Evolutionary conservation across 2,888 invertebrate genomes (phyloP), one percentile per base, ranked within the genome.

Genomic region (Hermaeophaga mercurialis): DNA sequence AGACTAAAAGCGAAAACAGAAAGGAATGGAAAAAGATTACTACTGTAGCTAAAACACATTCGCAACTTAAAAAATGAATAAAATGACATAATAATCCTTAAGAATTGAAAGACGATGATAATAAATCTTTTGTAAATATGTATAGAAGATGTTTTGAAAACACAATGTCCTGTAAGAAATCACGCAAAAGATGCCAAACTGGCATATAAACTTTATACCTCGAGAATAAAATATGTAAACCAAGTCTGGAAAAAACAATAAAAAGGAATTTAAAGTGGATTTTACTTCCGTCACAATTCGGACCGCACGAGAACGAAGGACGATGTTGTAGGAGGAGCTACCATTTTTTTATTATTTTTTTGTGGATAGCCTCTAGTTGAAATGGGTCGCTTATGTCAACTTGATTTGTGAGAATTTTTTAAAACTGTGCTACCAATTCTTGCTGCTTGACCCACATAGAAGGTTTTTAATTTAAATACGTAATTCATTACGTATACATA

Each of bases 221-320:
- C 17, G 54, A 54, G 46, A 53, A 53, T 54, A 54, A 36, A 54
- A 39, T 54, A 54, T 54, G 54, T 46, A 54, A 54, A 54, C 46
- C 46, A 54, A 46, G 17, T 9, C 31, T 11, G 39, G 31, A 19
- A 46, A n/a, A 53, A 54, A 54, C 46, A 54, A 54, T 54, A 54
- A 46, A 53, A 46, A 46, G 36, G 45, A 39, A 46, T 38, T 36
- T 38, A 31, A 46, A 54, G 46, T 46, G 46, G 46, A 54, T 39
- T 54, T 19, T 31, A 31, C 39, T 28, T 22, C 46, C 24, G 52
- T 44, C 17, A 44, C 36, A 15, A 44, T 44, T 36, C 26, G 34
- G 11, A 9, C 26, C 17, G 26, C 45, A 38, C 24, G 19, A 26
- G 39, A 12, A 39, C 39, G 39, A 39, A 39, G 43, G 43, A 43